These are phyloP conservation scores for Balanococcus diminutus DNA, from an alignment of 2,888 invertebrate species.

Conservation along the genomic window DNA sequence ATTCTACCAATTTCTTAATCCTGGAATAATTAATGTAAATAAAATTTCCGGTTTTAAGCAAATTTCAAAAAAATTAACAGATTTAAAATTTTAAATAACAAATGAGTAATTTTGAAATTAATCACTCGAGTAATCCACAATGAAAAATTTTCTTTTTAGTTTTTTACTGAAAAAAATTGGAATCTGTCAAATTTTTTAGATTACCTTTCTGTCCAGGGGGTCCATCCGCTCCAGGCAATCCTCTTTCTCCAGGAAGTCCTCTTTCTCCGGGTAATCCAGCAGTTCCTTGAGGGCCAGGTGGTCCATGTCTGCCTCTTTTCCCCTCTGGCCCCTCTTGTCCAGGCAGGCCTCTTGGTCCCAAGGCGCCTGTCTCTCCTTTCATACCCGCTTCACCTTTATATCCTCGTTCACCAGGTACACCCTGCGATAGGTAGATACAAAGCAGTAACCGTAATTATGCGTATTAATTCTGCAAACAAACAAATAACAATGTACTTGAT, in stretches of 20 bases:
- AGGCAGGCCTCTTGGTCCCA: slow-evolving; percentile 77
- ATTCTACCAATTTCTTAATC: too few relatives aligned
- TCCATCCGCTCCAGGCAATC: slow-evolving; percentile 72
- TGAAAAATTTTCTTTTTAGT: too few relatives aligned
- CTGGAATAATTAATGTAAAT: too few relatives aligned
- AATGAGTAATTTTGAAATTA: too few relatives aligned
- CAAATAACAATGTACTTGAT: background rate
- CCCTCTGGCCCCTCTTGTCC: slow-evolving; percentile 78
- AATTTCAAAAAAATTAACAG: too few relatives aligned
- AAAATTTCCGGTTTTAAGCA: too few relatives aligned
- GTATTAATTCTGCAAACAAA: too few relatives aligned
- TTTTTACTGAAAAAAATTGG: too few relatives aligned
- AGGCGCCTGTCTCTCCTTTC: slow-evolving; percentile 76
- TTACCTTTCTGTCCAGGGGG: slow-evolving; percentile 74
- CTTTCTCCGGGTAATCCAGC: slow-evolving; percentile 74
- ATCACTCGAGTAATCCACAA: too few relatives aligned
- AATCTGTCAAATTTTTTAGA: background rate
- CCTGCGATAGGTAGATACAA: too few relatives aligned
- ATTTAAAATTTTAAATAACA: too few relatives aligned
- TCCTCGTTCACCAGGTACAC: slow-evolving; percentile 78
- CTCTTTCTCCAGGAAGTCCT: slow-evolving; percentile 70
- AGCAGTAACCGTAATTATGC: too few relatives aligned
- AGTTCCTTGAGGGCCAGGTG: slow-evolving; percentile 72
- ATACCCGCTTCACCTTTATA: slow-evolving; percentile 78
- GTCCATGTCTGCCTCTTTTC: slow-evolving; percentile 80